Evolutionary conservation across 92 coral and sea anemone species (phyloP), one percentile per base, ranked within the genome.

Genomic region (Porites rus): DNA sequence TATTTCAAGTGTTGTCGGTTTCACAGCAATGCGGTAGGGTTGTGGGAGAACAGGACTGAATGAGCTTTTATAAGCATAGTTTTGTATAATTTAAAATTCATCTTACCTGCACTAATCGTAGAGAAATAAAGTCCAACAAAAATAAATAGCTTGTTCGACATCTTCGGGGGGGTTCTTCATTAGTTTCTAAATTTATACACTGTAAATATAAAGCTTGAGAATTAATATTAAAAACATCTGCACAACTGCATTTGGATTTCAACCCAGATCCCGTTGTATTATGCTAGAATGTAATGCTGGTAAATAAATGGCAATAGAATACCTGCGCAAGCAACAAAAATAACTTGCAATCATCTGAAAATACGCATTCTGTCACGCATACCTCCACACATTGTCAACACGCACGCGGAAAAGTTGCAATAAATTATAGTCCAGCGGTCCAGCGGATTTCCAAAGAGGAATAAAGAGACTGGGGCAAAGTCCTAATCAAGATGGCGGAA

Each of bases 391-490:
- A 24, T 24, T 24, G 25, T 24, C 14, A 54, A 54, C 11, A 54
- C 46, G 0, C 60, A 54, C 1, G 60, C 60, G 60, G 60, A 56
- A 10, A 56, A 38, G 46, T 38, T 56, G 11, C 61, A 10, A 10
- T 0, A 14, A 56, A 28, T 28, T 28, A 28, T 28, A 56, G 61
- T 2, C 16, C 74, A 65, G 74, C 74, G 12, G 61, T 2, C 16
- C 74, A 65, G 74, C 74, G 74, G 84, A 25, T 79, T 3, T 0
- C 19, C 61, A 46, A 18, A 76, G 20, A 75, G 20, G 13, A 28
- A 75, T 11, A 46, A 12, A 85, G 89, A 60, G 67, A 65, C 89
- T 86, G 86, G 86, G 69, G 58, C 79, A 86, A 86, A 61, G 50
- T 3, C 50, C 25, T 1, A 86, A 54, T 7, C 38, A 86, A 86